Conservation (phyloP, 2,888 invertebrate genomes). For the Chrysolina americana region DNA sequence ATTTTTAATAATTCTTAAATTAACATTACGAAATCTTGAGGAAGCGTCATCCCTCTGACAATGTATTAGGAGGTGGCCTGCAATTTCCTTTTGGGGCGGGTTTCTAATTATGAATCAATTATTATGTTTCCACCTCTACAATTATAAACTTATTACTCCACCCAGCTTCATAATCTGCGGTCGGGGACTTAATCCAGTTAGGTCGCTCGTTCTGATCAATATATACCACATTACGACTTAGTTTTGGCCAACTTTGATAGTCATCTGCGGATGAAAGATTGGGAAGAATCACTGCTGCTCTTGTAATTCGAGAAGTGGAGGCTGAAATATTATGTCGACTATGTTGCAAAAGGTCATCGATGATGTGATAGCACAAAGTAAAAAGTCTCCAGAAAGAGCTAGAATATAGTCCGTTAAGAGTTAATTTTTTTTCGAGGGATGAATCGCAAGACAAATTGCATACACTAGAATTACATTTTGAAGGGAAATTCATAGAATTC, state of each 20-base stretch:
- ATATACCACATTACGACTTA: background rate
- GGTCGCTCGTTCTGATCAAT: conserved; percentile 1
- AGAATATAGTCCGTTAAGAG: no score
- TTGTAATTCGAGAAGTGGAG: no score
- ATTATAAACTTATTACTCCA: conserved; percentile 11
- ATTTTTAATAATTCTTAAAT: background rate
- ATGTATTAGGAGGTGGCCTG: background rate
- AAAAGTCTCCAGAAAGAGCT: no score
- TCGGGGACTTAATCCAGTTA: background rate
- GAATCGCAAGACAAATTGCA: no score
- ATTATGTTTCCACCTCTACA: conserved; percentile 1
- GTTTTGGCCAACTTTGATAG: background rate
- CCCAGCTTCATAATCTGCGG: conserved; percentile 7
- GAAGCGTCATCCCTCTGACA: background rate
- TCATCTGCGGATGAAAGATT: no score
- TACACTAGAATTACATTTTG: no score
- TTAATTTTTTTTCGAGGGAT: no score
- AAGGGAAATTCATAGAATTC: no score
- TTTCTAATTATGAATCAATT: conserved; percentile 3
- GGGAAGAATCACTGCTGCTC: no score
- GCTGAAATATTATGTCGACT: no score
- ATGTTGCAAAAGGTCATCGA: no score
- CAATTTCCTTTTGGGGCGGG: background rate
- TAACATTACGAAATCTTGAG: background rate
- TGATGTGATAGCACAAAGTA: no score